Evolutionary conservation across 2,888 invertebrate species (phyloP), one percentile per base, ranked within the genome.

Genomic region (Itoplectis maculator): DNA sequence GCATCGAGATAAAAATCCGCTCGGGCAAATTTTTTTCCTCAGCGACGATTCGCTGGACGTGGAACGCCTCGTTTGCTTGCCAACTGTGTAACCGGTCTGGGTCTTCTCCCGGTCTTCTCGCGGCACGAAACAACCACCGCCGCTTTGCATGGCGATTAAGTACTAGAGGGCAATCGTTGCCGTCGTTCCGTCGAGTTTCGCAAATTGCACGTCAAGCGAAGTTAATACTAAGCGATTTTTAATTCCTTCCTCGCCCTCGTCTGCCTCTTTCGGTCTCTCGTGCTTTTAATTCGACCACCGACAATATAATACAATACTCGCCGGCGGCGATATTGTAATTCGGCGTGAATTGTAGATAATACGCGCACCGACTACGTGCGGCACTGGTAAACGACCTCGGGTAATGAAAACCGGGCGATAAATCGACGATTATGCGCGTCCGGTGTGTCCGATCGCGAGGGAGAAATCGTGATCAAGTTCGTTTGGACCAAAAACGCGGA

Each of bases 151-250:
- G 49, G 18, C 49, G 20, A 51, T 18, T 51, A 51, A 51, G 49
- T 18, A 51, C 56, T 56, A 29, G 5, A 29, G 13, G 23, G 29
- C 29, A 29, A 56, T 56, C 13, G 13, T 56, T 29, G 56, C 23
- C 29, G 13, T 11, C 29, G 13, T 11, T 29, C 29, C 56, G 13
- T 11, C 29, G 56, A 29, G 4, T 56, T 56, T 56, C 56, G 6
- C 23, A 56, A 56, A 56, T 56, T 56, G 29, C 56, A 29, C 23
- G 56, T 56, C 29, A 29, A 56, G 56, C n/a, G 56, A 56, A 29
- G 56, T 56, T 56, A 56, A 56, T 56, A 56, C 56, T 56, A 13
- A 1, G 6, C n/a, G 56, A 56, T 29, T 51, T 56, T 56, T 23
- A 29, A 56, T 56, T 29, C 6, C 29, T 29, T 23, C 23, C 13